These are phyloP conservation scores for Limnephilus marmoratus DNA, from an alignment of 2,888 invertebrate genomes.

Conservation along the genomic window DNA sequence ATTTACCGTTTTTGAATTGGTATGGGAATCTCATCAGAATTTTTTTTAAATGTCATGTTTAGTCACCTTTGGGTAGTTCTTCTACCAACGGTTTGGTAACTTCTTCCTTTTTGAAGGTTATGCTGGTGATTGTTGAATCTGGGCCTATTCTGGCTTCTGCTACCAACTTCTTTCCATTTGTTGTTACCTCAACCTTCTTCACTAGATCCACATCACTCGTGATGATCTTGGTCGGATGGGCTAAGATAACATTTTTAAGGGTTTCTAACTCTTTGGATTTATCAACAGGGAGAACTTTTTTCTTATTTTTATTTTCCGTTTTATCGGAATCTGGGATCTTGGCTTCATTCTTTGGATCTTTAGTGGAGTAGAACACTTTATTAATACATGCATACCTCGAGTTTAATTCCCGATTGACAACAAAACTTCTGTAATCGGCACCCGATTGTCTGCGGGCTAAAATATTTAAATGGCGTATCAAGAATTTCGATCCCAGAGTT, in stretches of 20 bases:
- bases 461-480: constrained; percentile 42
- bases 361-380: constrained; percentile 8
- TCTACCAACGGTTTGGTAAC: constrained; percentile 17
- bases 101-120: constrained; percentile 60
- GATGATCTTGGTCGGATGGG: background rate
- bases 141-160: constrained; percentile 58
- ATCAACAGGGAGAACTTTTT: background rate
- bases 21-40: background rate
- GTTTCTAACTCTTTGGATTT: background rate
- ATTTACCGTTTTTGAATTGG: too few species aligned
- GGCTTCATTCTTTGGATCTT: background rate
- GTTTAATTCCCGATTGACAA: constrained; percentile 24
- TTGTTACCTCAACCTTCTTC: constrained; percentile 58
- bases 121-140: constrained; percentile 58
- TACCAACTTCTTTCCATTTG: constrained; percentile 58
- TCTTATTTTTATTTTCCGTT: constrained; percentile 8
- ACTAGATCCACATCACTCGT: constrained; percentile 31
- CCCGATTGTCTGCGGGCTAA: constrained; percentile 18
- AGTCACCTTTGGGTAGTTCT: constrained; percentile 58
- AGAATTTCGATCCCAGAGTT: constrained; percentile 30
- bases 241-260: constrained; percentile 14
- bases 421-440: constrained; percentile 12
- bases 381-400: constrained; percentile 17
- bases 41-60: background rate
- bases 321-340: background rate